Evolutionary conservation across 2,113 vertebrate genomes (phyloP).

Genomic region (Vicugna pacos): DNA sequence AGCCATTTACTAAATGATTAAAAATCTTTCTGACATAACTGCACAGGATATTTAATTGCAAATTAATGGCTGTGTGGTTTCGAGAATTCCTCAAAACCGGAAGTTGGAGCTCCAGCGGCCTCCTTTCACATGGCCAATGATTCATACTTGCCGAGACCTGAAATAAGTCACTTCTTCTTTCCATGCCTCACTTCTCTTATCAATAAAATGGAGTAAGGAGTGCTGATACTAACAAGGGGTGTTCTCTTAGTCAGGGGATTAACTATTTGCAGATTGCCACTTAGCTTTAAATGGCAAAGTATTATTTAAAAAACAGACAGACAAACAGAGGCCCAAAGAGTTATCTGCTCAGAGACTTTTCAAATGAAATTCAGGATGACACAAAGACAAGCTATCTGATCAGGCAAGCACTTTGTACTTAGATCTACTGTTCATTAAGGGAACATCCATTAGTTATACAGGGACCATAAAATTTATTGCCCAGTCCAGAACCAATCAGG

Average conservation of each 20-base stretch:
- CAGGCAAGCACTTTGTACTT: not conserved
- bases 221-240: not conserved
- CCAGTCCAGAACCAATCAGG: not conserved
- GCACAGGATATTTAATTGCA: not conserved
- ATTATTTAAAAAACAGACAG: not conserved
- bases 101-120: not conserved
- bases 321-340: not conserved
- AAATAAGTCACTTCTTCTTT: not conserved
- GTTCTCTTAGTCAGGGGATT: not conserved
- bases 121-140: not conserved
- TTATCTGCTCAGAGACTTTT: not conserved
- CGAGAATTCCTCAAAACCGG: not conserved
- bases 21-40: conserved; percentile 17
- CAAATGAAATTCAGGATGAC: not conserved
- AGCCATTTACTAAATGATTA: conserved; percentile 18
- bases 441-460: not conserved
- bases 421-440: not conserved
- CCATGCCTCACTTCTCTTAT: not conserved
- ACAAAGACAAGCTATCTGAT: not conserved
- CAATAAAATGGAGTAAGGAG: not conserved
- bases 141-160: not conserved
- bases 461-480: not conserved
- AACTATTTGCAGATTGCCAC: not conserved
- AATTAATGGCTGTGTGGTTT: not conserved
- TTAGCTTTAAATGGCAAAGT: not conserved